Evolutionary conservation across 2,797 vertebrate genomes (phyloP).

Genomic region (Sylvilagus floridanus): DNA sequence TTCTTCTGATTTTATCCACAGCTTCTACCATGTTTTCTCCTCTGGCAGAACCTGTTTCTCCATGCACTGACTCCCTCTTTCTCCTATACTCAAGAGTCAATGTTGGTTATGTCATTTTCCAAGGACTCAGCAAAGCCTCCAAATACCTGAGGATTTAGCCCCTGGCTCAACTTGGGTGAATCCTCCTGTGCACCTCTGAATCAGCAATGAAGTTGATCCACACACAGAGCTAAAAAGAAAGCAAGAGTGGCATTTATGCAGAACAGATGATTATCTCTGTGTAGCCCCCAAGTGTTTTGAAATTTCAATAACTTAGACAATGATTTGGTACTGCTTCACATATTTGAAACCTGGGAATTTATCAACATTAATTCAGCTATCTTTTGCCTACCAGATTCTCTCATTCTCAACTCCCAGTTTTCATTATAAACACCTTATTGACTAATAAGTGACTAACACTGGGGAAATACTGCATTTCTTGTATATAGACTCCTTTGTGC

Average conservation of each 20-base stretch:
- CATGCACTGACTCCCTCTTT: neutral
- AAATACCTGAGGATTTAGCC: neutral
- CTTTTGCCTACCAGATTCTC: neutral
- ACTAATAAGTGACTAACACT: neutral
- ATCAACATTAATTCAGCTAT: neutral
- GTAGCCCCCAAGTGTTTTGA: neutral
- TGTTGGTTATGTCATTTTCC: neutral
- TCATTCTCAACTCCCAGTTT: neutral
- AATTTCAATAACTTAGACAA: neutral
- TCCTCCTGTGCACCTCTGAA: neutral
- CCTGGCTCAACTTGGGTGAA: neutral
- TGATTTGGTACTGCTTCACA: neutral
- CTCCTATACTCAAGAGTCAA: neutral
- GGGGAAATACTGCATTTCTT: too few relatives aligned
- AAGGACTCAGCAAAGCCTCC: neutral
- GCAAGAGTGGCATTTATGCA: neutral
- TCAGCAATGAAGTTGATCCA: neutral
- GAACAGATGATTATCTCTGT: neutral
- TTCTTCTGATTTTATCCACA: neutral
- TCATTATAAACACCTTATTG: neutral
- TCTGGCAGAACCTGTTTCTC: constrained; percentile 15
- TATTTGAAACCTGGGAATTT: neutral
- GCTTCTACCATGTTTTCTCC: neutral
- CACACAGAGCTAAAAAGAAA: constrained; percentile 14
- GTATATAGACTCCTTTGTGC: neutral